Conservation (phyloP, 1,140 invertebrate genomes). For the Macrostomum lignano region DNA sequence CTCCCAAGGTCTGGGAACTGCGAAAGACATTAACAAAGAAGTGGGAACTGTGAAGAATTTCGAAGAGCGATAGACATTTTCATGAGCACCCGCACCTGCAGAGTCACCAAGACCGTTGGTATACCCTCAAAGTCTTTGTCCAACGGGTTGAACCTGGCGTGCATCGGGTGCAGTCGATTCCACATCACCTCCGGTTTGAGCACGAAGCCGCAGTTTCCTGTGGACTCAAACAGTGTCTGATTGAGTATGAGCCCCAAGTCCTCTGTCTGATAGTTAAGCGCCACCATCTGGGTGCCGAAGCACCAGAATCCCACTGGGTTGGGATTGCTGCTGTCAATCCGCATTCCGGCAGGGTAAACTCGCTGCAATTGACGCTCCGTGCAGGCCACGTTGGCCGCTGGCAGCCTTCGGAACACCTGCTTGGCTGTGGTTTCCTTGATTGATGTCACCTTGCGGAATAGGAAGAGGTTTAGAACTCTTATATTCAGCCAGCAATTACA, state of each 20-base stretch:
- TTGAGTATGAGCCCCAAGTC: constrained; percentile 10
- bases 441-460: too few relatives aligned
- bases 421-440: constrained; percentile 66
- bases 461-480: too few relatives aligned
- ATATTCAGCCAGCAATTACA: too few relatives aligned
- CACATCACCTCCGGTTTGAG: constrained; percentile 33
- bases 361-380: constrained; percentile 55
- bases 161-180: constrained; percentile 62
- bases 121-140: constrained; percentile 70
- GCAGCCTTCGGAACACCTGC: constrained; percentile 59
- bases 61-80: too few relatives aligned
- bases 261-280: constrained; percentile 68
- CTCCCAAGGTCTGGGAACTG: too few relatives aligned
- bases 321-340: constrained; percentile 74
- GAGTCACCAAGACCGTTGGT: constrained; percentile 48
- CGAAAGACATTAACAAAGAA: too few relatives aligned
- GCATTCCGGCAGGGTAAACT: constrained; percentile 61
- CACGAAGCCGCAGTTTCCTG: constrained; percentile 21
- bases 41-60: too few relatives aligned
- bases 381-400: constrained; percentile 29
- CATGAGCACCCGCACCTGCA: constrained; percentile 32
- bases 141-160: constrained; percentile 60
- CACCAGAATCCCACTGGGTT: constrained; percentile 73
- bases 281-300: constrained; percentile 65
- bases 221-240: constrained; percentile 23